These are phyloP conservation scores for Pungitius pungitius DNA, from an alignment of 2,113 vertebrate species.

Conservation along the genomic window DNA sequence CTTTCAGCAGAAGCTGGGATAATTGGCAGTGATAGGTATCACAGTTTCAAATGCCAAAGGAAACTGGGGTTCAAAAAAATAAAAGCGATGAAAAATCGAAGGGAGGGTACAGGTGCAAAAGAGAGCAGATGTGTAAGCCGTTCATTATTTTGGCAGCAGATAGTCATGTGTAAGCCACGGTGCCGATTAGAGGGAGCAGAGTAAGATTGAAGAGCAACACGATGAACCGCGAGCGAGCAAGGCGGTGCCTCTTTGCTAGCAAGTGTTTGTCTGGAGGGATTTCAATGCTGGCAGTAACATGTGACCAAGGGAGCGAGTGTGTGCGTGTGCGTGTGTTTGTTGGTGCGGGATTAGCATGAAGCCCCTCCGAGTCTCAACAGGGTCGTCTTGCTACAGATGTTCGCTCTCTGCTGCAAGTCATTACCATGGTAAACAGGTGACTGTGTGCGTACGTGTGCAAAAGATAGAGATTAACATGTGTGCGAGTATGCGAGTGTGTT, in stretches of 20 bases:
- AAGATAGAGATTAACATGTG: conserved; percentile 32
- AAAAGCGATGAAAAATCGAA: not conserved
- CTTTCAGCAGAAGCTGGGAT: not conserved
- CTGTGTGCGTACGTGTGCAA: not conserved
- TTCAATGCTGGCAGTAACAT: conserved; percentile 5
- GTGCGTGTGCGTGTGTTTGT: conserved; percentile 17
- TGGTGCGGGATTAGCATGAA: conserved; percentile 48
- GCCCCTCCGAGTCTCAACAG: conserved; percentile 57
- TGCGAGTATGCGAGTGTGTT: conserved; percentile 29
- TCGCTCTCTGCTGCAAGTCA: conserved; percentile 66
- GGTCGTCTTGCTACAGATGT: conserved; percentile 72
- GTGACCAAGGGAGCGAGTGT: conserved; percentile 30
- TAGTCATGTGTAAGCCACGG: conserved; percentile 44
- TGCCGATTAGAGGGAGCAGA: conserved; percentile 48
- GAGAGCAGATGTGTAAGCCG: conserved; percentile 41
- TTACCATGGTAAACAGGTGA: conserved; percentile 75
- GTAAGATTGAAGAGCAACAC: conserved; percentile 38
- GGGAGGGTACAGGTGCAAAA: conserved; percentile 5
- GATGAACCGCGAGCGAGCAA: conserved; percentile 42
- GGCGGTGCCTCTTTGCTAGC: conserved; percentile 26
- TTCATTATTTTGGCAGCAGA: conserved; percentile 67
- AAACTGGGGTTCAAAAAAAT: conserved; percentile 18
- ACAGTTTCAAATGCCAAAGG: conserved; percentile 12
- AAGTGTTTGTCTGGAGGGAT: conserved; percentile 1
- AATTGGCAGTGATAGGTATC: conserved; percentile 17